Base-by-base conservation (phyloP, 2,113 vertebrate species). In the Paradisaea rubra region DNA sequence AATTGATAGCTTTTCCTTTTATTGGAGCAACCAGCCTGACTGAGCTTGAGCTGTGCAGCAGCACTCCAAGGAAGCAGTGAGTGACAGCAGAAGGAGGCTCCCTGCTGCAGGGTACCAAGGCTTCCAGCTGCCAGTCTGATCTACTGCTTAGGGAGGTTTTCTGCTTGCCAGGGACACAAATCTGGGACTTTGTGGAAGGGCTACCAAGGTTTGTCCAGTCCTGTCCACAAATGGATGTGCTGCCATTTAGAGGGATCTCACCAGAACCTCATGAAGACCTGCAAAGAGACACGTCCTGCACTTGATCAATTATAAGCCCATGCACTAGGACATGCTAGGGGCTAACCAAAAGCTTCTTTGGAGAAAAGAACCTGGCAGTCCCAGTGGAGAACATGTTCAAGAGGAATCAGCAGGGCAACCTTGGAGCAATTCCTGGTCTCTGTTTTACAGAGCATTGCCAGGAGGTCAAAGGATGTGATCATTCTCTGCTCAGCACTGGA, bases 361-460 rank as follows among this genome's bases (percentile, higher is more conserved):
- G n/a, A 15, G 13, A 39, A 56, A 68, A 84, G 18, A 42, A 53
- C 5, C 9, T 79, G 25, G 12, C 5, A 22, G 30, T 42, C 5
- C 21, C 39, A 14, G 27, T 35, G 30, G 14, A 74, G n/a, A 81
- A 41, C 18, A 63, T 23, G 11, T 30, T 65, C 37, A 76, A 63
- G 22, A 41, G 44, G 18, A 76, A 44, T 47, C 10, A 66, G 11
- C 21, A 68, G 53, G 4, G 1, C 13, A 77, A 2, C 14, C 12
- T 41, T 50, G 53, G 12, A 59, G 10, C n/a, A 64, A 50, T 53
- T 81, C 23, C 49, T 39, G 20, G 7, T 53, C 19, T 30, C 9
- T 2, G 1, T 63, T 64, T 59, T 5, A 30, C 10, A 1, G 2
- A 81, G 13, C 21, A 54, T 21, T 71, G 23, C 15, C 0, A 1